Evolutionary conservation across 2,888 invertebrate species (phyloP).

Genomic region (Zonitis immaculata): DNA sequence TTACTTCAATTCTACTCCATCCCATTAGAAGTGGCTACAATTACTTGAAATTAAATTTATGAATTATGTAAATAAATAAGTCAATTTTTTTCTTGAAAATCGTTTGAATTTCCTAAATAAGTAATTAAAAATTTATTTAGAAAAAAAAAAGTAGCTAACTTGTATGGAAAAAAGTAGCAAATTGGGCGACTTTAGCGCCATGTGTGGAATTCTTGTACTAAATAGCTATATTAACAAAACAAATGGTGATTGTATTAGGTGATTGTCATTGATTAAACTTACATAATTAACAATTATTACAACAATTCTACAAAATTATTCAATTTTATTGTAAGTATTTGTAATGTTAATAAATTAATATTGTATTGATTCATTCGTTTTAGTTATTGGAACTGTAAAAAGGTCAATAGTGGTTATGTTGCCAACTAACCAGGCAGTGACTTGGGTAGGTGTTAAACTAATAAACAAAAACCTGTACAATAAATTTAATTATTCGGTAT

Average conservation of each 20-base stretch:
- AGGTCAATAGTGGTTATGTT: conserved; percentile 6
- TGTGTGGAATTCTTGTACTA: neutral
- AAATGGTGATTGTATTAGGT: neutral
- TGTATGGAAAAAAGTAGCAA: neutral
- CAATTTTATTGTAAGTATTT: neutral
- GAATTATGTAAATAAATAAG: conserved; percentile 3
- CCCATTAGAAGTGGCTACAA: conserved; percentile 19
- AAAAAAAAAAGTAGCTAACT: neutral
- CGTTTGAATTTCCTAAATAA: no score
- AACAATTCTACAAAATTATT: neutral
- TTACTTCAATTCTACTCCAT: conserved; percentile 27
- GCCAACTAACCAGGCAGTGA: conserved; percentile 7
- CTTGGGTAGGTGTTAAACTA: conserved; percentile 11
- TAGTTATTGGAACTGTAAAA: neutral
- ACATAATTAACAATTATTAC: no score
- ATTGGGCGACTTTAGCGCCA: neutral
- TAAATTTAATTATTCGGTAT: no score
- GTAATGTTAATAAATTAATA: neutral
- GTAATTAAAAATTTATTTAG: no score
- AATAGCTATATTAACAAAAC: neutral
- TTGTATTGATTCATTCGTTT: neutral
- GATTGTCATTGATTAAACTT: neutral
- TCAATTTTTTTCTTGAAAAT: no score
- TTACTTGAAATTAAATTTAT: conserved; percentile 4
- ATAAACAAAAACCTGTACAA: no score